Evolutionary conservation across 2,888 invertebrate species (phyloP), one percentile per base, ranked within the genome.

Genomic region (Anagyrus pseudococci): DNA sequence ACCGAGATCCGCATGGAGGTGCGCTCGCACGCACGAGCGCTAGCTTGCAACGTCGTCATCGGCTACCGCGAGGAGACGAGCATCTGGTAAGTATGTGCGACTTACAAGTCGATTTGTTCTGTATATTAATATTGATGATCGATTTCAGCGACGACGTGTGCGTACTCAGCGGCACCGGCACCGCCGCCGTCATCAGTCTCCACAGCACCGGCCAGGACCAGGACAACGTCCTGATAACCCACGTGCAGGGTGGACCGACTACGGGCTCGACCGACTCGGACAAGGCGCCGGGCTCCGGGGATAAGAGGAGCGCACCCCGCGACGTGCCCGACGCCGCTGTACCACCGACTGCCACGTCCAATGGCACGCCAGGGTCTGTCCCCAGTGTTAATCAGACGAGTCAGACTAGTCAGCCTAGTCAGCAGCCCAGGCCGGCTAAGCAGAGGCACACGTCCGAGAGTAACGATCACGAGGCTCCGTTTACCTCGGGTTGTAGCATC

Each of bases 1-100:
- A 94, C 92, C 0, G 97, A 98, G 82, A 85, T 98, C 23, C 84
- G 98, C 53, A 95, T 95, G 80, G 98, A 98, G 84, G 91, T 98
- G 61, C 86, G 96, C 0, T 95, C 97, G 2, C 98, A 98, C 80
- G 94, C 95, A 4, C 84, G 94, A 41, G 92, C 96, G 1, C 84
- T 98, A 67, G 92, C 93, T 13, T 98, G 98, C 75, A 96, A 96
- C 79, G 94, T 96, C 4, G 94, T 98, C 49, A 83, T 98, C 43
- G 98, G 95, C 0, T 98, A 98, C 81, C 85, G 86, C n/a, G 98
- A 98, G 83, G 87, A 89, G 33, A 92, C 96, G 0, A 91, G 93
- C 67, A 96, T 98, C 72, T 94, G 94, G 96, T 95, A 82, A 84
- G 40, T 22, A 13, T 33, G 1, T 22, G 15, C 4, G 13, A 17